phyloP scores from a whole-genome alignment of 1,140 invertebrate species.

The Drusus annulatus region DNA sequence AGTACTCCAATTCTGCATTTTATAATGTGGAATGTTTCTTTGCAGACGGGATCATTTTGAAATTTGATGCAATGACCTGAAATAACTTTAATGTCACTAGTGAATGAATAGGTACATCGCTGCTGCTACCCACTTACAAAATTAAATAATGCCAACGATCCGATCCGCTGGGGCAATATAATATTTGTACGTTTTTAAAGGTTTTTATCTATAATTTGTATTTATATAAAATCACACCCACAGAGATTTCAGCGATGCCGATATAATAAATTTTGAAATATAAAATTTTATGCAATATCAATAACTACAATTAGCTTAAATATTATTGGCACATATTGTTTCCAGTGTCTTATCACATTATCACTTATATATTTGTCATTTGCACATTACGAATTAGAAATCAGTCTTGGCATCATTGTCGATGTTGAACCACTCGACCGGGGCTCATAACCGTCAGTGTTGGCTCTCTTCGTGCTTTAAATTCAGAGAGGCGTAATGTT shows the following conservation, averaged over 20 bases:
- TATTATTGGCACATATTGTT: slow-evolving; percentile 57
- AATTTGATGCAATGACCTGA: not conserved
- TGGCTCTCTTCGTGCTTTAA: slow-evolving; percentile 71
- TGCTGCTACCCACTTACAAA: not conserved
- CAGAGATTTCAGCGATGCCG: slow-evolving; percentile 31
- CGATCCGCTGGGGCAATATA: slow-evolving; percentile 27
- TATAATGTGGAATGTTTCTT: slow-evolving; percentile 43
- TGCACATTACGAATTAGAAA: slow-evolving; percentile 48
- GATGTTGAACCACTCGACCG: slow-evolving; percentile 32
- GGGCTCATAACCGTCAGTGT: slow-evolving; percentile 62
- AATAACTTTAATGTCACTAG: not conserved
- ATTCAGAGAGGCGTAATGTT: slow-evolving; percentile 65
- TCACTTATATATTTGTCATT: slow-evolving; percentile 49
- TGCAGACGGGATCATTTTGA: slow-evolving; percentile 7
- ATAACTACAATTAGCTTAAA: slow-evolving; percentile 25
- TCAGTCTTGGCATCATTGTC: slow-evolving; percentile 52
- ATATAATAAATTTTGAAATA: slow-evolving; percentile 35
- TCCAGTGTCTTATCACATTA: slow-evolving; percentile 58
- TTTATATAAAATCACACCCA: slow-evolving; percentile 32
- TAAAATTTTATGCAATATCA: slow-evolving; percentile 28
- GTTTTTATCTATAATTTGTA: slow-evolving; percentile 30
- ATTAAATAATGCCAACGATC: slow-evolving; percentile 15
- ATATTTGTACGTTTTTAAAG: slow-evolving; percentile 41
- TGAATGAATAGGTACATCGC: not conserved
- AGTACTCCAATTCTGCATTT: slow-evolving; percentile 22